These are phyloP conservation scores for Nesometra sesokonis DNA, from an alignment of 35 echinoderm and acorn worm species.

Conservation along the genomic window DNA sequence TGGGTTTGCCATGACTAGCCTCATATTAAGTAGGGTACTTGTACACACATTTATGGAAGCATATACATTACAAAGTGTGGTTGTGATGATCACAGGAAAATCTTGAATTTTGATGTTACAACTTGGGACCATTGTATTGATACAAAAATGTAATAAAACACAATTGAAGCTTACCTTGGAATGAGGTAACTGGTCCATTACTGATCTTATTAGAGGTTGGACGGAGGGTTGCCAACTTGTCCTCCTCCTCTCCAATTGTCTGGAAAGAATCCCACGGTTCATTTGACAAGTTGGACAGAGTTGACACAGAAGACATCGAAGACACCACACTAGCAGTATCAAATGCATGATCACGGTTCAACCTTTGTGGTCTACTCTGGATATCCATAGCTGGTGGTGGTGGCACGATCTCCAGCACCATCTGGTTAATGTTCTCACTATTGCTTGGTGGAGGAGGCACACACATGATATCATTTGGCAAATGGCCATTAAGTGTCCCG, in stretches of 20 bases:
- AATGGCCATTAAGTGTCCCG: not conserved
- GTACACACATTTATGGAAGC: too few species aligned
- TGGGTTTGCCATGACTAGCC: too few species aligned
- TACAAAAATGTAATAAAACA: not conserved
- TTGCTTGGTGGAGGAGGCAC: not conserved
- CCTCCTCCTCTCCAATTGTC: conserved; percentile 5
- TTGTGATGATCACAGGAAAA: too few species aligned
- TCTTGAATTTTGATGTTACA: too few species aligned
- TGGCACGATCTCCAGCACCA: conserved; percentile 24
- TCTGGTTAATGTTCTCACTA: not conserved
- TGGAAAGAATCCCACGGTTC: conserved; percentile 1
- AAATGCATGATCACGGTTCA: conserved; percentile 29
- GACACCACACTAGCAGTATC: conserved; percentile 82
- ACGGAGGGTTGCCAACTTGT: not conserved
- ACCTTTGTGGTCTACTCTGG: conserved; percentile 27
- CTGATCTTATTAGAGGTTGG: not conserved
- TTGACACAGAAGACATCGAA: conserved; percentile 75
- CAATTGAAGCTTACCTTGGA: not conserved
- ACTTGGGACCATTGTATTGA: too few species aligned
- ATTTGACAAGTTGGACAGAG: conserved; percentile 56
- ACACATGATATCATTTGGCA: not conserved
- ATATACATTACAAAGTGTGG: too few species aligned
- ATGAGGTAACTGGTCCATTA: not conserved
- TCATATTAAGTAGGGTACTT: too few species aligned
- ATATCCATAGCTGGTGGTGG: conserved; percentile 49